phyloP scores from a whole-genome alignment of 2,113 vertebrate species.

The Neodon shergylaensis region DNA sequence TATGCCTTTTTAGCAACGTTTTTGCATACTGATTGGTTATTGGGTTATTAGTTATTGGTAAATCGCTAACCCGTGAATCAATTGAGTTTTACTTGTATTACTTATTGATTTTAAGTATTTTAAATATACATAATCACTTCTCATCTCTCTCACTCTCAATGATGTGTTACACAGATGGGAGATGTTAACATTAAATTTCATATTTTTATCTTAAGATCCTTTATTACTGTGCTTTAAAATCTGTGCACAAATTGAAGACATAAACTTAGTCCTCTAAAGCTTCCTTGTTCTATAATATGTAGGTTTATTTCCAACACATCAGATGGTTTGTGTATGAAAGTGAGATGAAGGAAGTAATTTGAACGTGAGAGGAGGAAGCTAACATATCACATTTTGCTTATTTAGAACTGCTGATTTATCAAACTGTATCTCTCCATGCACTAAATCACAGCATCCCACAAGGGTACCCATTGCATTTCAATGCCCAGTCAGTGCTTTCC shows the following conservation, averaged over 20 bases:
- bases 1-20: not conserved
- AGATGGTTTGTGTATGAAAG: not conserved
- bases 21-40: not conserved
- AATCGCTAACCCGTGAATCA: not conserved
- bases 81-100: not conserved
- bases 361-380: not conserved
- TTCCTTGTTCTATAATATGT: not conserved
- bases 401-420: not conserved
- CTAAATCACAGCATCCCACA: not conserved
- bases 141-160: not conserved
- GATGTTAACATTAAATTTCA: not conserved
- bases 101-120: not conserved
- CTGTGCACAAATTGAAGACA: not conserved
- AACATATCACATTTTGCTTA: not conserved
- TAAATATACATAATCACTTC: not conserved
- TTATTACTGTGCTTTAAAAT: not conserved
- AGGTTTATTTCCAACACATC: not conserved
- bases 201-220: not conserved
- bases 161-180: not conserved
- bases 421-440: not conserved
- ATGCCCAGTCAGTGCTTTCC: not conserved
- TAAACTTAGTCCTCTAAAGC: not conserved
- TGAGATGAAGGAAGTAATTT: not conserved
- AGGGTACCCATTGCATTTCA: not conserved
- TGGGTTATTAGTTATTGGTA: not conserved